Evolutionary conservation across 2,797 vertebrate species (phyloP).

Genomic region (Cheirogaleus major): DNA sequence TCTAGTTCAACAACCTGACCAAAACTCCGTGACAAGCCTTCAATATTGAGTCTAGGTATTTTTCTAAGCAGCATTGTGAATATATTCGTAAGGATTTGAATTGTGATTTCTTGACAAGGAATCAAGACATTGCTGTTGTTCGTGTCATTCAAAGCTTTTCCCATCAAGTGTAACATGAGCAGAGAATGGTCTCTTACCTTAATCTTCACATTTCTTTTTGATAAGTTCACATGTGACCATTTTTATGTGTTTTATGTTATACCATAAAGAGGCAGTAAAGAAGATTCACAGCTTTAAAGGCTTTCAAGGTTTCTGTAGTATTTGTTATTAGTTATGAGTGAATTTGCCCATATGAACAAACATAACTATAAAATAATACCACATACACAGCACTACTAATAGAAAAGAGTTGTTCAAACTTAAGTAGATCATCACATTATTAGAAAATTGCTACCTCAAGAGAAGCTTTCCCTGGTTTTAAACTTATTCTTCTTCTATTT

Average conservation of each 20-base stretch:
- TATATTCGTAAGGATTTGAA: slow-evolving; percentile 34
- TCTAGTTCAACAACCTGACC: neutral
- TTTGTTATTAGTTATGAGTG: neutral
- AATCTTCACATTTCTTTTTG: slow-evolving; percentile 43
- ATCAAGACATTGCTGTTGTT: neutral
- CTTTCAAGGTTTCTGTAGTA: neutral
- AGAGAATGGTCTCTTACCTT: neutral
- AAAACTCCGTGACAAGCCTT: slow-evolving; percentile 15
- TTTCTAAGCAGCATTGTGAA: neutral
- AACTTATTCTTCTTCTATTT: slow-evolving; percentile 1
- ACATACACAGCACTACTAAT: neutral
- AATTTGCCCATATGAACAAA: neutral
- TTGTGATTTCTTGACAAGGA: neutral
- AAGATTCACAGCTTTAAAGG: neutral
- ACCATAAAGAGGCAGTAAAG: neutral
- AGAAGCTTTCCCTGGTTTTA: slow-evolving; percentile 1
- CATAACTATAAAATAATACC: neutral
- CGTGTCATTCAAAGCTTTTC: slow-evolving; percentile 35
- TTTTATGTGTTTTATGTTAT: slow-evolving; percentile 4
- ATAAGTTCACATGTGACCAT: neutral
- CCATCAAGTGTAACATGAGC: slow-evolving; percentile 6
- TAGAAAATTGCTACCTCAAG: slow-evolving; percentile 7
- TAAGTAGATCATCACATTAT: neutral
- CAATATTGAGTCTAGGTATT: neutral
- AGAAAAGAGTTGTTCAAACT: neutral